phyloP scores from a whole-genome alignment of 2,888 invertebrate species.

The Adineta ricciae region DNA sequence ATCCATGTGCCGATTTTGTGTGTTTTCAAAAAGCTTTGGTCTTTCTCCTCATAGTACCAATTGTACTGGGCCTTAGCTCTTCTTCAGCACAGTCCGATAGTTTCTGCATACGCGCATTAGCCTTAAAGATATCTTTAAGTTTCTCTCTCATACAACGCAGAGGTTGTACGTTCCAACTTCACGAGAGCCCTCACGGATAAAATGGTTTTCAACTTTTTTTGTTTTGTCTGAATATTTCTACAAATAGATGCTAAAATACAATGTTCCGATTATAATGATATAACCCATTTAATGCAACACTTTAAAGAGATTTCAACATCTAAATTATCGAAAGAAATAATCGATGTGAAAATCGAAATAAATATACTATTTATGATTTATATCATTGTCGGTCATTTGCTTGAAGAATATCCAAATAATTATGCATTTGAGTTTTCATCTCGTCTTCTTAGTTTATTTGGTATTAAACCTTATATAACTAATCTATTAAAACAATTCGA shows the following conservation, averaged over 20 bases:
- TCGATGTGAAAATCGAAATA: neutral
- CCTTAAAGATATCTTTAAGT: slow-evolving; percentile 7
- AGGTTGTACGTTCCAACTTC: slow-evolving; percentile 1
- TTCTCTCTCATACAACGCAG: slow-evolving; percentile 1
- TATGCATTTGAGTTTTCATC: slow-evolving; percentile 24
- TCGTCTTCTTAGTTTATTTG: slow-evolving; percentile 15
- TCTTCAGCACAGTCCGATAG: neutral
- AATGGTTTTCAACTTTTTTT: neutral
- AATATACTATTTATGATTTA: slow-evolving; percentile 20
- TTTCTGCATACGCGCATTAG: neutral
- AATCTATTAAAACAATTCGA: slow-evolving; percentile 22
- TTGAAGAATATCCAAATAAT: slow-evolving; percentile 18
- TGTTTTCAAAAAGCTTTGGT: too few relatives aligned
- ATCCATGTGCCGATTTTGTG: slow-evolving; percentile 24
- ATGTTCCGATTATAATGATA: slow-evolving; percentile 19
- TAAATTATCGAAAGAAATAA: neutral
- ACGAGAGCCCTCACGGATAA: too few relatives aligned
- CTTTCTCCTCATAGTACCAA: too few relatives aligned
- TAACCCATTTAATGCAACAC: slow-evolving; percentile 8
- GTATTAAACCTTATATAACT: slow-evolving; percentile 3
- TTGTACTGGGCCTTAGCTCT: too few relatives aligned
- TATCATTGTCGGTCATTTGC: slow-evolving; percentile 17
- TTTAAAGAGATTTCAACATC: neutral
- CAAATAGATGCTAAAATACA: slow-evolving; percentile 23
- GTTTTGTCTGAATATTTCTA: neutral